Conservation (phyloP, 2,797 vertebrate species). For the Diplodus sargus region DNA sequence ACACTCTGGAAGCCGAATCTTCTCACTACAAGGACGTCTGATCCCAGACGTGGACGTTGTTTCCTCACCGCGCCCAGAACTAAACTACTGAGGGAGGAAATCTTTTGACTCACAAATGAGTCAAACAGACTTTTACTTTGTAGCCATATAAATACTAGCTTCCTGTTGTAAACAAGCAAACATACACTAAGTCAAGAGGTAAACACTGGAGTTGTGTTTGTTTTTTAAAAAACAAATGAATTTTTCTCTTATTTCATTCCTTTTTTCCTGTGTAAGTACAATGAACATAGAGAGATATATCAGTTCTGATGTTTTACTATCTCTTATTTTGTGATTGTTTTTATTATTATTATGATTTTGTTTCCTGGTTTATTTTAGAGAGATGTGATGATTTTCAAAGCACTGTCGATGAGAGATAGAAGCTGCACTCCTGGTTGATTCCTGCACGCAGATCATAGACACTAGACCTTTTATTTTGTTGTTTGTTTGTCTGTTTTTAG, state of each 20-base stretch:
- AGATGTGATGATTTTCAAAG: constrained; percentile 69
- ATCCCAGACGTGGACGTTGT: constrained; percentile 23
- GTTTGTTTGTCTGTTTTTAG: background rate
- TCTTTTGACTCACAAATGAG: constrained; percentile 49
- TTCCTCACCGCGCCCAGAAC: constrained; percentile 57
- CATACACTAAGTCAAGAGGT: constrained; percentile 82
- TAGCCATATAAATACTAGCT: constrained; percentile 68
- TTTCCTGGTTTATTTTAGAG: constrained; percentile 68
- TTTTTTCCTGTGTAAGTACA: constrained; percentile 76
- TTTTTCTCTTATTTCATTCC: constrained; percentile 56
- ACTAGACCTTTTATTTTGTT: constrained; percentile 13
- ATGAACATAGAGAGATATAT: constrained; percentile 78
- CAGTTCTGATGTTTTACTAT: constrained; percentile 62
- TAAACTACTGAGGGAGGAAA: constrained; percentile 83
- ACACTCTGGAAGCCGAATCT: constrained; percentile 37
- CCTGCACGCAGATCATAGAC: constrained; percentile 44
- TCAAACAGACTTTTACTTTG: constrained; percentile 59
- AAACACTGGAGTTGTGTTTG: constrained; percentile 86
- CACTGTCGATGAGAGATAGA: constrained; percentile 75
- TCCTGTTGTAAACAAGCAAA: constrained; percentile 76
- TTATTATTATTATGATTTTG: constrained; percentile 41
- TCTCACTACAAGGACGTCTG: constrained; percentile 48
- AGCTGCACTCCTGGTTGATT: constrained; percentile 69
- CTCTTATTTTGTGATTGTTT: constrained; percentile 66
- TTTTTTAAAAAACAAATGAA: constrained; percentile 55